phyloP scores from a whole-genome alignment of 64 coral and sea anemone genomes.

The Orbicella faveolata region DNA sequence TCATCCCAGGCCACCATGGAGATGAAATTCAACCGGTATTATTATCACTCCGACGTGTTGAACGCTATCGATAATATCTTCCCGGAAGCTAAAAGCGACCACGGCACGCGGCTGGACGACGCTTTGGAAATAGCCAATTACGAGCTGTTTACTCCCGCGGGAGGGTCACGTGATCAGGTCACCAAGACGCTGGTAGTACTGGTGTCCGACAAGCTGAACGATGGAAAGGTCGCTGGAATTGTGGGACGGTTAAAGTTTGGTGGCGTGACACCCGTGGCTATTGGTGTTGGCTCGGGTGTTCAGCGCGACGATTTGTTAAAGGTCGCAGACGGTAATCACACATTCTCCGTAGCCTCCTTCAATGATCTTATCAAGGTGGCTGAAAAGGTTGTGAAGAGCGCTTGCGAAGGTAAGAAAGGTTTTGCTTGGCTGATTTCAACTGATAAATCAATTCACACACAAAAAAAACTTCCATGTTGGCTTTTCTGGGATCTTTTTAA shows the following conservation, averaged over 20 bases:
- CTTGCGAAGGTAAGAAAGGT: conserved; percentile 69
- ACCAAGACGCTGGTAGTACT: conserved; percentile 76
- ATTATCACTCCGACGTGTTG: conserved; percentile 76
- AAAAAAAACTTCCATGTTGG: too few relatives aligned
- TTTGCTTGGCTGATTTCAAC: too few relatives aligned
- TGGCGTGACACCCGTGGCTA: conserved; percentile 64
- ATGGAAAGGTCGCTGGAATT: conserved; percentile 56
- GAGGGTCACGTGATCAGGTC: conserved; percentile 67
- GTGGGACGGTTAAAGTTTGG: conserved; percentile 62
- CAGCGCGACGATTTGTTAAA: conserved; percentile 59
- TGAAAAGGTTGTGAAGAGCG: conserved; percentile 68
- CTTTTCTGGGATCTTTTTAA: too few relatives aligned
- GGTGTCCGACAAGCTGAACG: conserved; percentile 62
- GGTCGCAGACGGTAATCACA: conserved; percentile 64
- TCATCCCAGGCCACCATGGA: conserved; percentile 87
- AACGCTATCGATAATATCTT: conserved; percentile 86
- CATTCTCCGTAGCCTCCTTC: conserved; percentile 68
- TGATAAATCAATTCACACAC: too few relatives aligned
- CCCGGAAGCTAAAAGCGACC: conserved; percentile 89
- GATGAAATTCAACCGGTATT: conserved; percentile 89
- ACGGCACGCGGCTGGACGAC: conserved; percentile 71
- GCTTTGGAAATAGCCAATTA: conserved; percentile 88
- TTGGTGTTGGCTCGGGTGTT: conserved; percentile 74
- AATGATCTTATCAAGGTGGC: conserved; percentile 74
- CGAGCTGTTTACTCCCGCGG: conserved; percentile 77